These are phyloP conservation scores for Elaphurus davidianus DNA, from an alignment of 2,113 vertebrate genomes.

Conservation along the genomic window DNA sequence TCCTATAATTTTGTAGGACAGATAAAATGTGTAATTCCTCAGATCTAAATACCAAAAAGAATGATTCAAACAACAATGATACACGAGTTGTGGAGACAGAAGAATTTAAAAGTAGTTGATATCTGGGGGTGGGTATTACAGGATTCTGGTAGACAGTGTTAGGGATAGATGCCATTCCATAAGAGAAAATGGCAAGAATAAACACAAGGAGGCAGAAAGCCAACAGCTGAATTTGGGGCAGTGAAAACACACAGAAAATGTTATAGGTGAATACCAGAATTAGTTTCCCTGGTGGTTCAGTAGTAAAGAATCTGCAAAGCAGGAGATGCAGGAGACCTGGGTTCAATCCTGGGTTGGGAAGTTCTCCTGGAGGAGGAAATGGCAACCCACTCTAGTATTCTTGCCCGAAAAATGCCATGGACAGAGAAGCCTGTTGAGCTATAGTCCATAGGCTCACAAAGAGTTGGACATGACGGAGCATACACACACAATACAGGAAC, in stretches of 20 bases:
- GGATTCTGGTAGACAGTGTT: neutral
- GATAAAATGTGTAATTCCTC: neutral
- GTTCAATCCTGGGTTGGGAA: neutral
- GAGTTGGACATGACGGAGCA: neutral
- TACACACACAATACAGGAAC: neutral
- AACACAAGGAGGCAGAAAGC: neutral
- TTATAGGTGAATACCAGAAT: neutral
- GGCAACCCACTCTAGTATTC: neutral
- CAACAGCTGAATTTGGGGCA: neutral
- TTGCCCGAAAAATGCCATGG: neutral
- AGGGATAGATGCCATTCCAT: neutral
- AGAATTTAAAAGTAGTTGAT: neutral
- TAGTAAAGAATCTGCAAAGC: neutral
- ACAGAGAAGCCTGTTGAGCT: neutral
- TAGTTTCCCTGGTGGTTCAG: neutral
- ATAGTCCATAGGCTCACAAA: neutral
- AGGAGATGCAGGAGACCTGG: neutral
- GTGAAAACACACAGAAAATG: neutral
- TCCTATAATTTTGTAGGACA: neutral
- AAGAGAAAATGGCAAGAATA: constrained; percentile 5
- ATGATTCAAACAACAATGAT: neutral
- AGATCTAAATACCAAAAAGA: neutral
- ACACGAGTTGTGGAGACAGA: neutral
- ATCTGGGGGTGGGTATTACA: neutral
- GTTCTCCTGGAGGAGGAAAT: neutral